Evolutionary conservation across 2,888 invertebrate genomes (phyloP), one percentile per base, ranked within the genome.

Genomic region (Monopis laevigella): DNA sequence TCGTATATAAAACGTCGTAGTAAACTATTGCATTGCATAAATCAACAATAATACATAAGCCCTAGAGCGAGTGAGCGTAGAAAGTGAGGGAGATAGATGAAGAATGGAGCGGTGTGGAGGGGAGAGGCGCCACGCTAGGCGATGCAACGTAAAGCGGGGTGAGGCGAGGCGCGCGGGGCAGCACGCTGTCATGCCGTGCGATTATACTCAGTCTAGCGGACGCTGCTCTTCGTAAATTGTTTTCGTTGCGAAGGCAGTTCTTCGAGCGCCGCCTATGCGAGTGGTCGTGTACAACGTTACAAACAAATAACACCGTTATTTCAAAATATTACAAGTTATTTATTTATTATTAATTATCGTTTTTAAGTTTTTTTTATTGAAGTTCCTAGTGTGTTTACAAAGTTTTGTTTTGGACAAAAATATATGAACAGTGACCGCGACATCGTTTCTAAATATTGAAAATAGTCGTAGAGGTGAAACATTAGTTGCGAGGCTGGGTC

Each of bases 401-500:
- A 24, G 6, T 24, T 7, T 24, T 24, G 6, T 7, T 24, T 10
- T 24, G 6, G 24, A 7, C 6, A 7, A 5, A 21, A 11, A 4
- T 34, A 11, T 24, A 30, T 35, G 32, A 27, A 34, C 43, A 42
- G 44, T 46, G 44, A 42, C 39, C 32, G 42, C 71, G 63, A 53
- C 52, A 60, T 63, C 59, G 62, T 71, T 68, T 65, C 49, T 58
- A 65, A 34, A 16, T 10, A 16, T 27, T 39, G 2, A 26, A 39
- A 39, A 69, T 62, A 60, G 55, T 62, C 65, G 65, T 66, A 72
- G 60, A 66, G 62, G 62, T 62, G 60, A 56, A 54, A 62, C 49
- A 60, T 62, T 62, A 60, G 67, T 65, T 64, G 63, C 62, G 64
- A 38, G 40, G 42, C 59, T 62, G 62, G 66, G 61, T 70, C 78